Percentiles rank a stretch among this genome's conserved stretches.
These are phyloP conservation scores for Apaloderma vittatum DNA, from an alignment of 2,113 vertebrate genomes.

Conservation along the genomic window DNA sequence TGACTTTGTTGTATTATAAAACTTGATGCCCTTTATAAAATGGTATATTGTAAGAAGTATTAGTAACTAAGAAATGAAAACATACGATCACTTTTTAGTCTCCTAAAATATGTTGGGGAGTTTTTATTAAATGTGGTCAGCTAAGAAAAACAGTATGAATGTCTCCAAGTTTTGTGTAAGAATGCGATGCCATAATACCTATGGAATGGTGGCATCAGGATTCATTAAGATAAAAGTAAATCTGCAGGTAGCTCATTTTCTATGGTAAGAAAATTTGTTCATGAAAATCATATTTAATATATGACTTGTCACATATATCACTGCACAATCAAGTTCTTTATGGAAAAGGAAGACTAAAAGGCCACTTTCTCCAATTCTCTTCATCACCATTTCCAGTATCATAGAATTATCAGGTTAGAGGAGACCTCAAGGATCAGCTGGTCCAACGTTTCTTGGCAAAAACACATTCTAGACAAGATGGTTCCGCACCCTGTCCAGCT, in stretches of 20 bases:
- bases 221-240: neutral
- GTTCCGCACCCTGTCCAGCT: neutral
- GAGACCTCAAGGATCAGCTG: neutral
- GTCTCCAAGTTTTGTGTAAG: neutral
- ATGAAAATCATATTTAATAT: neutral
- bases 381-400: neutral
- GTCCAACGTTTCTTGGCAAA: neutral
- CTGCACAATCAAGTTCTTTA: neutral
- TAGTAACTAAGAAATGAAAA: neutral
- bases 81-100: neutral
- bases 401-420: neutral
- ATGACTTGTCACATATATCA: neutral
- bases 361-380: neutral
- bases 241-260: neutral
- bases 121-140: neutral
- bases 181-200: neutral
- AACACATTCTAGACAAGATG: neutral
- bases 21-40: neutral
- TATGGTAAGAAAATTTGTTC: neutral
- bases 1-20: neutral
- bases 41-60: neutral
- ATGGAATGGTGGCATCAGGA: neutral
- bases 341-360: neutral
- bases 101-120: neutral
- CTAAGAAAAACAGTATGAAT: neutral